phyloP scores from a whole-genome alignment of 35 echinoderm and acorn worm species.

The Heliocidaris tuberculata region DNA sequence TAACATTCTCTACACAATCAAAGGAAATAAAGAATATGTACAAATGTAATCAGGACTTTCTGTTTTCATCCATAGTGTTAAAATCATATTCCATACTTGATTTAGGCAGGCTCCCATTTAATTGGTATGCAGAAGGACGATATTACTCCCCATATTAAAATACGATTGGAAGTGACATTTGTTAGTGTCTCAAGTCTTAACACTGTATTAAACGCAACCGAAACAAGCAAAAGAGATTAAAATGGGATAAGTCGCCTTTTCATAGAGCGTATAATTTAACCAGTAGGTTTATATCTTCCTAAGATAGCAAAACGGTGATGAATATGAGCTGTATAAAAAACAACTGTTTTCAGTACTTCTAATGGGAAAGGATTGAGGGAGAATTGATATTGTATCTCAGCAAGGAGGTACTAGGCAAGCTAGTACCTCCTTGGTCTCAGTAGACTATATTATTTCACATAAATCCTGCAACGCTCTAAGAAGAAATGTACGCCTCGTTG shows the following conservation, averaged over 20 bases:
- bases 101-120: background rate
- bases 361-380: no score
- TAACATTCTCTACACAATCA: background rate
- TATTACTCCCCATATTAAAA: background rate
- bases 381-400: no score
- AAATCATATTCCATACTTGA: background rate
- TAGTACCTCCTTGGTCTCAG: no score
- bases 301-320: background rate
- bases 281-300: background rate
- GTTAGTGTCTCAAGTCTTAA: background rate
- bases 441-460: no score
- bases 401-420: no score
- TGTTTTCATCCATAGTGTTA: background rate
- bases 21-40: background rate
- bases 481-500: no score
- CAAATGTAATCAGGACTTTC: background rate
- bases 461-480: no score
- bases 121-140: background rate
- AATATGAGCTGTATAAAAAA: no score
- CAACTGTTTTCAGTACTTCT: no score
- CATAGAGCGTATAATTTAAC: background rate
- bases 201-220: no score
- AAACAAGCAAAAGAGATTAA: no score
- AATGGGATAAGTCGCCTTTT: background rate
- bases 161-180: background rate